Base-by-base conservation (phyloP, 2,888 invertebrate species). In the Mayetiola destructor region DNA sequence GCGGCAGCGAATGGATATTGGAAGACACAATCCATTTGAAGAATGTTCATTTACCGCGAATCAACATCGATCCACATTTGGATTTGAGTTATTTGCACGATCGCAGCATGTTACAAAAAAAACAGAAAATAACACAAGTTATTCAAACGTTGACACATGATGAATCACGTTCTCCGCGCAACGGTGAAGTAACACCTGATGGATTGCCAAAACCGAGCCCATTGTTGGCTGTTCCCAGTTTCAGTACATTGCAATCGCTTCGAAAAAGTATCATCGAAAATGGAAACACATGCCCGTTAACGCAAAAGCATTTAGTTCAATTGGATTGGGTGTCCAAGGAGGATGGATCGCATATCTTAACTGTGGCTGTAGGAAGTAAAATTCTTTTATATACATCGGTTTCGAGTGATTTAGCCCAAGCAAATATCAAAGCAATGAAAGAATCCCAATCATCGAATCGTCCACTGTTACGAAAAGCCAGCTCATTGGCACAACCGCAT, bases 291-390 rank as follows among this genome's bases (percentile, higher is more conserved):
- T 91, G 90, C 65, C 89, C 90, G 0, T 70, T 92, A 36, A 90
- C 90, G 0, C 92, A 92, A 68, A 92, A 92, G 70, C 91, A 92
- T 71, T 75, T 94, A 27, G 94, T 96, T 1, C 95, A 95, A 67
- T 74, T 97, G 37, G 99, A 99, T 73, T 99, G 99, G 99, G 96
- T 97, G 12, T 95, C 96, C 0, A 94, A 96, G 64, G 99, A 99
- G 71, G 97, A 99, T 69, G 99, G 99, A 1, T 92, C 94, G 0
- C 97, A 99, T 69, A 91, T 99, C 64, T 73, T 99, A 37, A 97
- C 99, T 0, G 94, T 99, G 0, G 94, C 91, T 0, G 92, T 96
- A 36, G 95, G 92, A 0, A 91, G 90, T 59, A 88, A 91, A 71
- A 88, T 96, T 37, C 79, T 93, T 69, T 74, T 96, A 8, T 96